Conservation (phyloP, 2,797 vertebrate genomes). For the Antennarius maculatus region DNA sequence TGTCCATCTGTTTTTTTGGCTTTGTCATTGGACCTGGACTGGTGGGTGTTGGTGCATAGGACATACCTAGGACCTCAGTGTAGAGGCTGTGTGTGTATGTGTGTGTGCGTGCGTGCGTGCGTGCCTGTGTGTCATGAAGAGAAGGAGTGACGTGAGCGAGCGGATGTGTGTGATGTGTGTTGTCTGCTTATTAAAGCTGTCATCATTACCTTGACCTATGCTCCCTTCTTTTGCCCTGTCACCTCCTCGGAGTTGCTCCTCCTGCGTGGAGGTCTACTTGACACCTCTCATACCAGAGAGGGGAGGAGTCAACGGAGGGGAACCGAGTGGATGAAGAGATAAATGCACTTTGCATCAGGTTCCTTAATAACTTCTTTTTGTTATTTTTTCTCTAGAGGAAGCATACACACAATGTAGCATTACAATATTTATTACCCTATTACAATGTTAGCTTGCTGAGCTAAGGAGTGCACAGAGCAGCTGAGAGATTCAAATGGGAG, state of each 20-base stretch:
- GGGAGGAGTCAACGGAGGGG: slow-evolving; percentile 37
- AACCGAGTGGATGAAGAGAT: slow-evolving; percentile 72
- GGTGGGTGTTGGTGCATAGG: slow-evolving; percentile 68
- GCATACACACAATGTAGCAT: slow-evolving; percentile 89
- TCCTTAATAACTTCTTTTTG: slow-evolving; percentile 81
- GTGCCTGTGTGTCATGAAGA: slow-evolving; percentile 37
- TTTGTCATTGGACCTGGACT: slow-evolving; percentile 72
- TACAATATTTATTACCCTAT: slow-evolving; percentile 90
- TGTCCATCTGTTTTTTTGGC: slow-evolving; percentile 69
- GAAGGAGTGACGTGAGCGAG: slow-evolving; percentile 43
- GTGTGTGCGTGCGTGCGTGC: slow-evolving; percentile 22
- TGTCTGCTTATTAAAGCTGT: slow-evolving; percentile 52
- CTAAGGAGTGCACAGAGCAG: slow-evolving; percentile 79
- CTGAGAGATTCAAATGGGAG: slow-evolving; percentile 64
- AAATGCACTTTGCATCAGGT: slow-evolving; percentile 90
- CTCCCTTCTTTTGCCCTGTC: slow-evolving; percentile 33
- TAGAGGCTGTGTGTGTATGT: slow-evolving; percentile 57
- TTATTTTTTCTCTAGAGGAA: slow-evolving; percentile 77
- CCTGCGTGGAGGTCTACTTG: slow-evolving; percentile 78
- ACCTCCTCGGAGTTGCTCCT: slow-evolving; percentile 38
- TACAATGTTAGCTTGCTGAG: slow-evolving; percentile 84
- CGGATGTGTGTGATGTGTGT: slow-evolving; percentile 34
- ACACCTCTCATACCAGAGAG: slow-evolving; percentile 48
- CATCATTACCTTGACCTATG: slow-evolving; percentile 74
- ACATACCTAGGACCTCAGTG: slow-evolving; percentile 73